Evolutionary conservation across 2,888 invertebrate species (phyloP).

Genomic region (Orgyia antiqua): DNA sequence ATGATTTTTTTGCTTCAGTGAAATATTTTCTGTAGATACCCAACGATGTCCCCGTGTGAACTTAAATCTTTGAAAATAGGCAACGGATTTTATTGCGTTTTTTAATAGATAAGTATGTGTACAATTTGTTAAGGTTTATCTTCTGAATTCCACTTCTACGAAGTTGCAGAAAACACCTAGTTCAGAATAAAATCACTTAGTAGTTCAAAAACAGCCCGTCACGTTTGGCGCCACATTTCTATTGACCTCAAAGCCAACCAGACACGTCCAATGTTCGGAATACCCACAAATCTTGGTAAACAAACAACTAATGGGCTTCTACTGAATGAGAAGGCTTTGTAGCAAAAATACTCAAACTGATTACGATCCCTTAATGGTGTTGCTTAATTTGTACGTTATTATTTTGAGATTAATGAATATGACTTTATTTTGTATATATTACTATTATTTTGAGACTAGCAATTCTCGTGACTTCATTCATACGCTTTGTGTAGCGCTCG

Average conservation of each 20-base stretch:
- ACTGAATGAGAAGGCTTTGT: slow-evolving; percentile 22
- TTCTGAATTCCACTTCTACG: no score
- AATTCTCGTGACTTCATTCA: no score
- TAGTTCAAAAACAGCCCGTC: slow-evolving; percentile 14
- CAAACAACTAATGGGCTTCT: slow-evolving; percentile 29
- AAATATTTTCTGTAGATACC: no score
- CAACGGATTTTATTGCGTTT: no score
- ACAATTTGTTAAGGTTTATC: no score
- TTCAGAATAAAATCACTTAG: no score
- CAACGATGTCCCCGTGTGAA: no score
- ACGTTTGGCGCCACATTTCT: slow-evolving; percentile 24
- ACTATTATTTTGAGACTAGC: background rate
- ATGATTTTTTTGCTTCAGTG: no score
- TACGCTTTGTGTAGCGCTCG: no score
- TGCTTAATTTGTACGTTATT: slow-evolving; percentile 14
- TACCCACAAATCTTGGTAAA: slow-evolving; percentile 34
- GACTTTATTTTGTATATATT: background rate
- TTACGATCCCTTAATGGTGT: slow-evolving; percentile 14
- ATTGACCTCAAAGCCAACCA: slow-evolving; percentile 19
- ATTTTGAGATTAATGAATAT: slow-evolving; percentile 4
- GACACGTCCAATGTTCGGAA: slow-evolving; percentile 12
- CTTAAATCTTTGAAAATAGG: no score
- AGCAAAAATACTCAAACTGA: slow-evolving; percentile 17
- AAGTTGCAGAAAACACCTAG: no score
- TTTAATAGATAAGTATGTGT: no score